Conservation (phyloP, 2,113 vertebrate species). For the Trogon melanurus region DNA sequence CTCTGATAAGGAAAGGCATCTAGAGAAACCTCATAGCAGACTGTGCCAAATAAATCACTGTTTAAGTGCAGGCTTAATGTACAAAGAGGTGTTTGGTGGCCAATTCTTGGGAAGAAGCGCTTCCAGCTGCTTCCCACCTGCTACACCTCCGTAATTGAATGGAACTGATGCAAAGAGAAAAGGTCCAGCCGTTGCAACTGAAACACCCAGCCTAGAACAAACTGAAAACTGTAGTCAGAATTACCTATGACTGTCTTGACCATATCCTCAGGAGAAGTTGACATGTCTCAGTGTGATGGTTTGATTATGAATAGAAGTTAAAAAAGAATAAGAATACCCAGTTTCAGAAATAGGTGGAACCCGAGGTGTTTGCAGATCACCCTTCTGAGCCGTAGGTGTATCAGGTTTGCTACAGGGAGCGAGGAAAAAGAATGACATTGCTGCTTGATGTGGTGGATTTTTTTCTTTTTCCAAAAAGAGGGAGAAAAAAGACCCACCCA, state of each 20-base stretch:
- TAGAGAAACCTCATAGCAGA: neutral
- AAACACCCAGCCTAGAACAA: neutral
- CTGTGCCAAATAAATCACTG: neutral
- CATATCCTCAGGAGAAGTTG: neutral
- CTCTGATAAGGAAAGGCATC: neutral
- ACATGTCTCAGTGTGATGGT: neutral
- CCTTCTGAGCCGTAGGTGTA: neutral
- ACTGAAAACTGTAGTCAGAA: neutral
- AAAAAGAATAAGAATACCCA: neutral
- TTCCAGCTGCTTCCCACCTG: neutral
- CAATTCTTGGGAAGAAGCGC: neutral
- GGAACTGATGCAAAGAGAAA: neutral
- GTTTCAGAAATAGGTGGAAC: neutral
- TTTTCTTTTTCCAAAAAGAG: neutral
- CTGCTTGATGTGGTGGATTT: constrained; percentile 45
- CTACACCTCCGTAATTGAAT: neutral
- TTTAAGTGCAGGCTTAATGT: neutral
- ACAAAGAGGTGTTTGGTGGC: neutral
- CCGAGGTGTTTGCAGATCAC: neutral
- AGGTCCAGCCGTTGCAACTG: neutral
- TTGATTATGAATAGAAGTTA: neutral
- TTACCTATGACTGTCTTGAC: neutral
- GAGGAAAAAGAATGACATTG: constrained; percentile 8
- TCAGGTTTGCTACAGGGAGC: neutral
- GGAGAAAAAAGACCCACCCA: neutral